Evolutionary conservation across 1,140 invertebrate genomes (phyloP), one percentile per base, ranked within the genome.

Genomic region (Zaprionus davidi): DNA sequence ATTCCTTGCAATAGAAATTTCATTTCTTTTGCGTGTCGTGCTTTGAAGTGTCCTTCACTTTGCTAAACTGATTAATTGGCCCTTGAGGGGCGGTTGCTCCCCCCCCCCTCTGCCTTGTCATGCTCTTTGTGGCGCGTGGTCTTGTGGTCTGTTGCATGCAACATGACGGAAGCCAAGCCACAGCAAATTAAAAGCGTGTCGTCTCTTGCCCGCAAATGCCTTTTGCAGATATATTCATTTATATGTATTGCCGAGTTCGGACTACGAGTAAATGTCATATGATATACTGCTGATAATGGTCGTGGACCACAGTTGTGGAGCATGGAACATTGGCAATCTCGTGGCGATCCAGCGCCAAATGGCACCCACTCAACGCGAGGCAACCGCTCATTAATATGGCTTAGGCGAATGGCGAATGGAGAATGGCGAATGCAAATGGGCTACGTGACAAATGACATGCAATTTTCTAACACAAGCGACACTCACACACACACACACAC

Each of bases 51-150:
- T 60, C 64, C 46, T 36, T 71, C 79, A 70, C 68, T 79, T 78
- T 66, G 64, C 59, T 75, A 78, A 87, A 84, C 85, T 87, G 84
- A 87, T 87, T 87, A 87, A 87, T 87, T 87, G 84, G 70, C 68
- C 60, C 81, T 80, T 88, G 81, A 72, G 56, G 71, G 46, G n/a
- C 58, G 22, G 28, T 38, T 22, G 7, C 58, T 26, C 15, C 2
- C 5, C 6, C 20, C 1, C 28, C 6, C 5, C 7, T 7, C 6
- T 41, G 12, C 1, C 0, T 15, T 31, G 6, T 15, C 15, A 15
- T n/a, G 15, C 28, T 31, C 28, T 31, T 34, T 34, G 31, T 34
- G 15, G 12, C 17, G 51, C n/a, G 59, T 34, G 59, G 59, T 63
- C 63, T 75, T 76, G 73, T 66, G 73, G 68, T 44, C 41, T 46